These are phyloP conservation scores for Manis crassicaudata DNA, from an alignment of 2,797 vertebrate species.

Conservation along the genomic window DNA sequence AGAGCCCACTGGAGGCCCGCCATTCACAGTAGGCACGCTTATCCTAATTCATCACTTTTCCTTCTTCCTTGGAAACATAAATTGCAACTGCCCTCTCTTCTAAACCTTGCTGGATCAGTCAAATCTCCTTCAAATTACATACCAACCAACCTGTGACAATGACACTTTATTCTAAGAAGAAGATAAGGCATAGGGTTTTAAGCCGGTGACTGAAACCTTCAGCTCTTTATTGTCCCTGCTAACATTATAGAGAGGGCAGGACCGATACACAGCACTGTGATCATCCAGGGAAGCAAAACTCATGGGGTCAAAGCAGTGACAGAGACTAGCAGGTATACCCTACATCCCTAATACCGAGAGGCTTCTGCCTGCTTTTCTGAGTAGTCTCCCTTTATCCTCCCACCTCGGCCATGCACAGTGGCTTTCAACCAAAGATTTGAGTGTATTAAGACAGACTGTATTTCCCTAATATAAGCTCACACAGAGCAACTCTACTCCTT, in stretches of 20 bases:
- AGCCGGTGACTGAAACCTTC: neutral
- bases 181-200: neutral
- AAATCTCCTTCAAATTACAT: neutral
- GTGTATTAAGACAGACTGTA: neutral
- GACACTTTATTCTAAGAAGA: neutral
- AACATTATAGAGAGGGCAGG: neutral
- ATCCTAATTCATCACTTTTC: neutral
- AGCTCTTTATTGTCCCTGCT: neutral
- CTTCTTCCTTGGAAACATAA: neutral
- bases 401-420: neutral
- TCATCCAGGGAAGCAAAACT: neutral
- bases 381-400: neutral
- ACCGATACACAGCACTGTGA: neutral
- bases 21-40: accelerated
- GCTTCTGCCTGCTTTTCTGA: neutral
- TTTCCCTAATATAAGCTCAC: neutral
- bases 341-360: neutral
- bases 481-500: neutral
- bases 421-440: neutral
- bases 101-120: neutral
- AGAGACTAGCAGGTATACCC: neutral
- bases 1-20: accelerated
- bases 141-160: neutral
- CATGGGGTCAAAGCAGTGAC: neutral
- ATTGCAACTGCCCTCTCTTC: neutral